Conservation (phyloP, 2,888 invertebrate species). For the Therioaphis trifolii region DNA sequence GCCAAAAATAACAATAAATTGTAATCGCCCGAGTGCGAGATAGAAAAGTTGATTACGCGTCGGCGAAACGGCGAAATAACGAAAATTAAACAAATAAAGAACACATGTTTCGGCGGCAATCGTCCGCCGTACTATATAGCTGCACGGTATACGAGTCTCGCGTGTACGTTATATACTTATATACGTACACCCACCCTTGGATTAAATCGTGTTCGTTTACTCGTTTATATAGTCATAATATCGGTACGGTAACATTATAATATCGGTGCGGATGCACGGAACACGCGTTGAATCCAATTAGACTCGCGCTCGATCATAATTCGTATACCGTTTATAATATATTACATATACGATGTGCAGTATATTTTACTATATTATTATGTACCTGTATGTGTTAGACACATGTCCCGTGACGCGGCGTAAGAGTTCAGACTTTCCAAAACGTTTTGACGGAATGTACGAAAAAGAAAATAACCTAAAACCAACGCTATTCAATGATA, state of each 20-base stretch:
- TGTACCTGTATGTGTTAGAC: too few species aligned
- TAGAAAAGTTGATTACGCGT: slow-evolving; percentile 32
- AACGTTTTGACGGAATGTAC: background rate
- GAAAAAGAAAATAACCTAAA: too few species aligned
- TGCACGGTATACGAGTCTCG: background rate
- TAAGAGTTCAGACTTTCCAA: background rate
- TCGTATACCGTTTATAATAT: too few species aligned
- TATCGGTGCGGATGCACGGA: background rate
- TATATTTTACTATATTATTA: too few species aligned
- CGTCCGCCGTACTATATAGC: slow-evolving; percentile 6
- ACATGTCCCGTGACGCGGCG: too few species aligned
- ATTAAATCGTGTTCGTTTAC: too few species aligned
- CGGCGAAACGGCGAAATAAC: slow-evolving; percentile 17
- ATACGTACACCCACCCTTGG: too few species aligned
- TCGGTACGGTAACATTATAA: too few species aligned
- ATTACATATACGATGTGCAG: too few species aligned
- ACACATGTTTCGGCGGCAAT: slow-evolving; percentile 26
- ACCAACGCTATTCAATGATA: too few species aligned
- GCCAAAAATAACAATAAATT: slow-evolving; percentile 54
- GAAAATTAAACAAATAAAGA: slow-evolving; percentile 46
- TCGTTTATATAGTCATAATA: too few species aligned
- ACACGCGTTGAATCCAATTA: slow-evolving; percentile 7
- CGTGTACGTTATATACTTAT: background rate
- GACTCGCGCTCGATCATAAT: background rate
- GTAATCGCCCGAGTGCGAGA: slow-evolving; percentile 20